Evolutionary conservation across 2,797 vertebrate species (phyloP).

Genomic region (Pristis pectinata): DNA sequence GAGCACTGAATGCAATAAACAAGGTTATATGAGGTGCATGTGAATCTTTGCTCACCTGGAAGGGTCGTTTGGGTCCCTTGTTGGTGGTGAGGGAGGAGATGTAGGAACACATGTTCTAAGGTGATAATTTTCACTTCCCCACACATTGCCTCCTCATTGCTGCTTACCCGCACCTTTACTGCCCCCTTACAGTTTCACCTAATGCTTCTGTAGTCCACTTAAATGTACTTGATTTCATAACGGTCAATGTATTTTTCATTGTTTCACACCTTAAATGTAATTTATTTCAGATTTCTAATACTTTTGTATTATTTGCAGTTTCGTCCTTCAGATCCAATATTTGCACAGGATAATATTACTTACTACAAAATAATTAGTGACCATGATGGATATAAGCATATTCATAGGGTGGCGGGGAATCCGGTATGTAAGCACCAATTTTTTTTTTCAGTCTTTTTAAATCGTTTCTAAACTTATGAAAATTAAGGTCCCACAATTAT

Average conservation of each 20-base stretch:
- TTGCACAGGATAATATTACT: conserved; percentile 74
- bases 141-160: too few species aligned
- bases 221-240: background rate
- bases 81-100: too few species aligned
- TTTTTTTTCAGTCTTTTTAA: conserved; percentile 41
- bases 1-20: too few species aligned
- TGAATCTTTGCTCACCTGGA: too few species aligned
- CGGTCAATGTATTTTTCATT: background rate
- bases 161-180: too few species aligned
- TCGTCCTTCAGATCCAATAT: conserved; percentile 73
- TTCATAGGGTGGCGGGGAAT: conserved; percentile 75
- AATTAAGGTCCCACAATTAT: background rate
- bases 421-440: conserved; percentile 57
- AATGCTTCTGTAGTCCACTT: too few species aligned
- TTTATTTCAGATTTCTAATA: conserved; percentile 30
- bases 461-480: conserved; percentile 50
- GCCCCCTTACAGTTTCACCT: too few species aligned
- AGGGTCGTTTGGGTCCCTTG: too few species aligned
- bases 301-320: conserved; percentile 65
- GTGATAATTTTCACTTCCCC: too few species aligned
- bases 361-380: conserved; percentile 97
- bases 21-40: too few species aligned
- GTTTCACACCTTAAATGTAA: background rate
- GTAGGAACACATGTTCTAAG: too few species aligned
- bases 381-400: conserved; percentile 84